These are phyloP conservation scores for Spilosoma lubricipeda DNA, from an alignment of 2,888 invertebrate species.

Conservation along the genomic window DNA sequence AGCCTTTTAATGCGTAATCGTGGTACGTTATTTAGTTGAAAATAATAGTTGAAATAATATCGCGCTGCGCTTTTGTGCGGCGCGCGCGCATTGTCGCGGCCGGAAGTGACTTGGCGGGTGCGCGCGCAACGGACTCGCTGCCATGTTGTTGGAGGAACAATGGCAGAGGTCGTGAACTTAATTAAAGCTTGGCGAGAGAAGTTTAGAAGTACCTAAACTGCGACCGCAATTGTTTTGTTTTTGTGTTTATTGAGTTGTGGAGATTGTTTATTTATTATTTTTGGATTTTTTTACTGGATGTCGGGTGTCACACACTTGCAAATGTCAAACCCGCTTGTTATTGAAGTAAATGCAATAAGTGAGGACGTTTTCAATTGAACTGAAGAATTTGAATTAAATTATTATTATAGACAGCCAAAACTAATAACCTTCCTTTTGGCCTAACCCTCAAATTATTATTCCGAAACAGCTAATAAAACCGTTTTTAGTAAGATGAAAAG, in stretches of 20 bases:
- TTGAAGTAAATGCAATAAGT: too few relatives aligned
- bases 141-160: conserved; percentile 65
- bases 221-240: conserved; percentile 28
- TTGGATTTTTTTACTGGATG: too few relatives aligned
- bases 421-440: too few relatives aligned
- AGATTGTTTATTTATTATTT: too few relatives aligned
- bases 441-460: too few relatives aligned
- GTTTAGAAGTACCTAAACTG: conserved; percentile 20
- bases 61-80: conserved; percentile 81
- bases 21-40: conserved; percentile 62
- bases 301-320: too few relatives aligned
- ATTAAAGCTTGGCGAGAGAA: conserved; percentile 42
- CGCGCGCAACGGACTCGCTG: conserved; percentile 57
- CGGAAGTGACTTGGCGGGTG: conserved; percentile 69
- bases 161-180: conserved; percentile 40
- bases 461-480: too few relatives aligned
- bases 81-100: conserved; percentile 65
- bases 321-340: too few relatives aligned
- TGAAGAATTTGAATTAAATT: too few relatives aligned
- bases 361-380: too few relatives aligned
- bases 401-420: too few relatives aligned
- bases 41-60: conserved; percentile 70
- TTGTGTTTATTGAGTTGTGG: not conserved
- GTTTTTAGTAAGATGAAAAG: too few relatives aligned
- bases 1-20: conserved; percentile 66